Conservation (phyloP, 2,888 invertebrate species). For the Plusia festucae region DNA sequence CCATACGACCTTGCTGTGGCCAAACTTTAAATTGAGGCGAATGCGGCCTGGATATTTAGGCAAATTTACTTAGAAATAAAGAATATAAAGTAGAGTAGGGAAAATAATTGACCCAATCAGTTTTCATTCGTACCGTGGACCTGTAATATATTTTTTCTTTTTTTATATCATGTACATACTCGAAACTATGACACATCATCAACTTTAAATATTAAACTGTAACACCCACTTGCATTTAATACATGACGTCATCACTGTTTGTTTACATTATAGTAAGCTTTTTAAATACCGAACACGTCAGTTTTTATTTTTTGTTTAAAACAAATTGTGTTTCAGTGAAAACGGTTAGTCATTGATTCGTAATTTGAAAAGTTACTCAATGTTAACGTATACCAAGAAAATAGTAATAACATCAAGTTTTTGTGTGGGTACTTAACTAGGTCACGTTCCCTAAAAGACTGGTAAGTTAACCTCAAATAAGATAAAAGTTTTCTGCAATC, state of each 20-base stretch:
- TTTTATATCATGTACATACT: too few relatives aligned
- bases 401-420: background rate
- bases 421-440: background rate
- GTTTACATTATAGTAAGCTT: constrained; percentile 20
- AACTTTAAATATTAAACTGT: background rate
- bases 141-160: too few relatives aligned
- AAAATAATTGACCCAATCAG: too few relatives aligned
- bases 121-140: too few relatives aligned
- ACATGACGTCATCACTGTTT: constrained; percentile 26
- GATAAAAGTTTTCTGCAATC: too few relatives aligned
- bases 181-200: background rate
- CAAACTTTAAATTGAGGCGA: background rate
- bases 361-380: constrained; percentile 6
- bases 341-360: constrained; percentile 24
- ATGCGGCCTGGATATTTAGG: background rate
- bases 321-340: constrained; percentile 36
- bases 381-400: constrained; percentile 2
- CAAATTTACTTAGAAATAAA: too few relatives aligned
- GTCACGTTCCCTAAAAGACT: background rate
- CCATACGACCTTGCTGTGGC: background rate
- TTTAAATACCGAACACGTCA: constrained; percentile 16
- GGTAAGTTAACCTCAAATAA: background rate
- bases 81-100: too few relatives aligned
- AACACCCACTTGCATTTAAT: background rate
- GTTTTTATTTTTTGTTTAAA: constrained; percentile 21